phyloP scores from a whole-genome alignment of 2,797 vertebrate species.

The Simalia tracyae region DNA sequence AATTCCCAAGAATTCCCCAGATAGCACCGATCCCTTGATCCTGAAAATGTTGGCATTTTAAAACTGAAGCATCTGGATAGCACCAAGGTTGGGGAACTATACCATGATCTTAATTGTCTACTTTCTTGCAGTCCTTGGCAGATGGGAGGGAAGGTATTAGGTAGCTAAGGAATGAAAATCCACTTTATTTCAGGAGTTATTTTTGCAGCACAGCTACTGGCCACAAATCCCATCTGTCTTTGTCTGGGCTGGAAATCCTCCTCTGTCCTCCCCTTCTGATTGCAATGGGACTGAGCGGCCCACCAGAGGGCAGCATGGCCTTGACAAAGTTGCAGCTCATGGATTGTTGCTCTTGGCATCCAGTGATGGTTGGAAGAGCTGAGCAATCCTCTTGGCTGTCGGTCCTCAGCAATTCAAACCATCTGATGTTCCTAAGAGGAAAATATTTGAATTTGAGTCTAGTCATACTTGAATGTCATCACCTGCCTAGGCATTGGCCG shows the following conservation, averaged over 20 bases:
- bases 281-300: background rate
- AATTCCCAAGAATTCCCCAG: background rate
- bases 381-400: conserved; percentile 15
- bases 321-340: background rate
- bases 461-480: background rate
- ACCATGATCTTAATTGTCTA: background rate
- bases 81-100: background rate
- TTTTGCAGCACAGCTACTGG: background rate
- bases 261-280: background rate
- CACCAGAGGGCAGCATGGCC: background rate
- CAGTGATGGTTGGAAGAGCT: background rate
- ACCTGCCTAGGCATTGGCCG: fast-evolving
- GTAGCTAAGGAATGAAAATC: too few relatives aligned
- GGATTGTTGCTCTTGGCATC: background rate
- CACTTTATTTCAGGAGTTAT: background rate
- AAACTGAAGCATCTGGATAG: background rate
- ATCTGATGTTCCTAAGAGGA: background rate
- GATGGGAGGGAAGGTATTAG: background rate
- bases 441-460: background rate
- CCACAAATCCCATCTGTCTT: background rate
- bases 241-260: background rate
- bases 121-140: too few relatives aligned
- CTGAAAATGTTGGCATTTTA: background rate
- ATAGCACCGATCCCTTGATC: background rate
- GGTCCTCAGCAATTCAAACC: background rate